These are phyloP conservation scores for Pasiphila rectangulata DNA, from an alignment of 2,888 invertebrate genomes.

Conservation along the genomic window DNA sequence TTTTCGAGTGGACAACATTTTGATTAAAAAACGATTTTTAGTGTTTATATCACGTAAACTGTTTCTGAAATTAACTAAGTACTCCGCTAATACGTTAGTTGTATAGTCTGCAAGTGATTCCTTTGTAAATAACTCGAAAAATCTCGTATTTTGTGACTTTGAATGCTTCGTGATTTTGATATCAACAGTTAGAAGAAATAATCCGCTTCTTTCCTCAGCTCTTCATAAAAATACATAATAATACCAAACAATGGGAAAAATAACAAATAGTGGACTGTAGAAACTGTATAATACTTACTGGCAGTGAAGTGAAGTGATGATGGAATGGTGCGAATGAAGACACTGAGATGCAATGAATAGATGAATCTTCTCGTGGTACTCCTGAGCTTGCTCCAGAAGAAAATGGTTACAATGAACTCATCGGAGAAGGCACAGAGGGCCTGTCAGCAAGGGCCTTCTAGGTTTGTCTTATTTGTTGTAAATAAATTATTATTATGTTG, in stretches of 20 bases:
- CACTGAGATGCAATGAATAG: slow-evolving; percentile 21
- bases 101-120: too few relatives aligned
- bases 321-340: background rate
- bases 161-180: too few relatives aligned
- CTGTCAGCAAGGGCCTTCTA: slow-evolving; percentile 77
- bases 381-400: slow-evolving; percentile 38
- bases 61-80: background rate
- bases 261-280: too few relatives aligned
- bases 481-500: too few relatives aligned
- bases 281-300: too few relatives aligned
- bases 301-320: background rate
- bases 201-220: too few relatives aligned
- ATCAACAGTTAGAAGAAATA: too few relatives aligned
- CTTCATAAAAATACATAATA: too few relatives aligned
- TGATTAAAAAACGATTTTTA: background rate
- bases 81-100: background rate
- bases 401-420: slow-evolving; percentile 79
- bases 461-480: slow-evolving; percentile 40
- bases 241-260: too few relatives aligned
- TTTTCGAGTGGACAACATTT: slow-evolving; percentile 34
- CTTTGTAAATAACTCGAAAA: too few relatives aligned
- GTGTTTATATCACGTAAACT: background rate
- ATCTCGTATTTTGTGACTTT: too few relatives aligned
- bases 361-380: slow-evolving; percentile 37
- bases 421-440: slow-evolving; percentile 79